These are phyloP conservation scores for Drosophila erecta DNA, from an alignment of 1,140 invertebrate genomes.

Conservation along the genomic window DNA sequence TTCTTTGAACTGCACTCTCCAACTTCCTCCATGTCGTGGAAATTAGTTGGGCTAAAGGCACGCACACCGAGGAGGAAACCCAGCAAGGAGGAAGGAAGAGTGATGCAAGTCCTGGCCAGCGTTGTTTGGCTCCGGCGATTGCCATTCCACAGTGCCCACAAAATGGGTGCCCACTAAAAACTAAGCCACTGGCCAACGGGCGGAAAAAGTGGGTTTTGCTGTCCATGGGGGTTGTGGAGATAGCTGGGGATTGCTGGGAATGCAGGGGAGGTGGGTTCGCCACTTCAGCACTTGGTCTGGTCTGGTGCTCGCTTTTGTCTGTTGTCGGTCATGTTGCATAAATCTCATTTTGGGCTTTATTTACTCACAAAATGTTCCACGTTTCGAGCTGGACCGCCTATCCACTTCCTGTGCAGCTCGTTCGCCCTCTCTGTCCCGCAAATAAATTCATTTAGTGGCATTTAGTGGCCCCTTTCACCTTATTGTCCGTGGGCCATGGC, in stretches of 20 bases:
- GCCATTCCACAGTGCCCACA: conserved; percentile 65
- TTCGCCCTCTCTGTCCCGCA: conserved; percentile 46
- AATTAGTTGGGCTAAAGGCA: conserved; percentile 78
- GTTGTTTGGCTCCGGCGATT: conserved; percentile 39
- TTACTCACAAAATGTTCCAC: conserved; percentile 77
- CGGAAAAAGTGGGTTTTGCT: neutral
- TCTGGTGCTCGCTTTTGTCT: conserved; percentile 38
- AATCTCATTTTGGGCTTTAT: conserved; percentile 83
- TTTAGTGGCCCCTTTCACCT: conserved; percentile 80
- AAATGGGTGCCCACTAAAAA: conserved; percentile 78
- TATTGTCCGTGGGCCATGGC: conserved; percentile 58
- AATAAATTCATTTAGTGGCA: conserved; percentile 83
- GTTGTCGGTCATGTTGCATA: conserved; percentile 83
- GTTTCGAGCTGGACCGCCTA: conserved; percentile 43
- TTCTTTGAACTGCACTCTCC: neutral
- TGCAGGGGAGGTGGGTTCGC: conserved; percentile 23
- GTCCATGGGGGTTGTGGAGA: conserved; percentile 1
- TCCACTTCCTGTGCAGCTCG: conserved; percentile 6
- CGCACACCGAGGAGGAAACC: conserved; percentile 24
- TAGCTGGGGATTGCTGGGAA: conserved; percentile 15
- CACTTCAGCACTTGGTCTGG: conserved; percentile 76
- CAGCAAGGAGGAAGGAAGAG: conserved; percentile 3
- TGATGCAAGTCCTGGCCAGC: conserved; percentile 29
- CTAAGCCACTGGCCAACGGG: conserved; percentile 56
- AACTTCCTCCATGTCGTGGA: conserved; percentile 24